Percentiles rank a stretch among this genome's conserved stretches.
Evolutionary conservation across 2,888 invertebrate species (phyloP).

Genomic region (Agrochola lychnidis): DNA sequence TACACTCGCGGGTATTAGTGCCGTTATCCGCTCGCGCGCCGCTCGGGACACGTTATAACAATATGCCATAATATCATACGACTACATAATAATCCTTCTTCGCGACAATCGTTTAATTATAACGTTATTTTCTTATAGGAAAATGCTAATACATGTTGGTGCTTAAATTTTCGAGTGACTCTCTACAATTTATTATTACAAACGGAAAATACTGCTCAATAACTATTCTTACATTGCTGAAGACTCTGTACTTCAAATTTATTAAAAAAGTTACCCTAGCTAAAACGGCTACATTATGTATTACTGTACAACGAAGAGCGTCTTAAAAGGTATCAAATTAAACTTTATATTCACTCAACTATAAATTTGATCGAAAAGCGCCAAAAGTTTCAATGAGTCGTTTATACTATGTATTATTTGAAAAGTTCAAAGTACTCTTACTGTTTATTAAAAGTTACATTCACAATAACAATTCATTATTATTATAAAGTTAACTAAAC

Average conservation of each 20-base stretch:
- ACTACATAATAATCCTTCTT: conserved; percentile 68
- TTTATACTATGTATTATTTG: conserved; percentile 80
- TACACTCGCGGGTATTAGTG: conserved; percentile 76
- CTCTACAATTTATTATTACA: conserved; percentile 79
- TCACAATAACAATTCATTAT: conserved; percentile 90
- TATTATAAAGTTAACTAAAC: conserved; percentile 90
- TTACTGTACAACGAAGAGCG: conserved; percentile 88
- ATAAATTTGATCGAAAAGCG: conserved; percentile 84
- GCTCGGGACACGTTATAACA: conserved; percentile 63
- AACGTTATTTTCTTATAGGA: conserved; percentile 78
- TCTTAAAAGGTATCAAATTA: conserved; percentile 83
- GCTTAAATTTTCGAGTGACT: conserved; percentile 83
- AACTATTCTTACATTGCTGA: conserved; percentile 83
- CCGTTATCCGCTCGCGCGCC: conserved; percentile 79
- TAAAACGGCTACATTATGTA: conserved; percentile 88
- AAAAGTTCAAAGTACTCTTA: conserved; percentile 84
- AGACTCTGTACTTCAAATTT: conserved; percentile 84
- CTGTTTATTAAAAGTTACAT: conserved; percentile 88
- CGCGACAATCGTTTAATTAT: conserved; percentile 71
- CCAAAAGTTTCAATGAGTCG: conserved; percentile 75
- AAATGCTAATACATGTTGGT: conserved; percentile 85
- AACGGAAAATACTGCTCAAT: conserved; percentile 82
- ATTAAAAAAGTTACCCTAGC: conserved; percentile 90
- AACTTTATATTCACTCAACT: conserved; percentile 76
- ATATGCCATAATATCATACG: conserved; percentile 67